Evolutionary conservation across 2,113 vertebrate genomes (phyloP), one percentile per base, ranked within the genome.

Genomic region (Lophius piscatorius): DNA sequence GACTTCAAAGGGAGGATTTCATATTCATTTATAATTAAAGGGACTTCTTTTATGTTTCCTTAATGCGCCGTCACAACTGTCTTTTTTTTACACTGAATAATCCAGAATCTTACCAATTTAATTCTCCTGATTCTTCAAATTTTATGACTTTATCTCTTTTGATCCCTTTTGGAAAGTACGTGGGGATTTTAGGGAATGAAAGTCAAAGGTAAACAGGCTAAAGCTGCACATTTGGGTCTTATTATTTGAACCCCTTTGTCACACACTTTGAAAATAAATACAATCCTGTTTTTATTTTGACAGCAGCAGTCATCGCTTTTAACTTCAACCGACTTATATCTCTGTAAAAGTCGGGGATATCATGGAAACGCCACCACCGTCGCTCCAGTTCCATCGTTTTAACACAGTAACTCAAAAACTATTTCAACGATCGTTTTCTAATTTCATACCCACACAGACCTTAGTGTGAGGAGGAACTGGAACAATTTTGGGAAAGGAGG

Each of bases 141-240:
- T 34, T 57, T 38, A 50, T 57, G 20, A 45, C 79, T 64, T 51
- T 26, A 76, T 71, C 52, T 67, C 17, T 14, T n/a, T 55, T 5
- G 9, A 5, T 41, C 47, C 71, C 47, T 48, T n/a, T 24, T 58
- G 14, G 34, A 2, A 69, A 58, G 31, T 35, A 71, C 65, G 50
- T 69, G 22, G 64, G 65, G 42, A 62, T 33, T 65, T 33, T 50
- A 22, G 65, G 63, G 56, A 76, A 68, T 65, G 56, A 76, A 70
- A 73, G 59, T 64, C 59, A 50, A 77, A 50, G 50, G 63, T 70
- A 74, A 74, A 73, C 69, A 74, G 62, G 74, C 70, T 54, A 57
- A 71, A 70, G 16, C 51, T 69, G 56, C 47, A 76, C 50, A 46
- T 58, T 63, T 50, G 57, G 31, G 76, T 72, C 38, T 56, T 2